Evolutionary conservation across 23 tunicate genomes (phyloP).

Genomic region (Trididemnum nubilum): DNA sequence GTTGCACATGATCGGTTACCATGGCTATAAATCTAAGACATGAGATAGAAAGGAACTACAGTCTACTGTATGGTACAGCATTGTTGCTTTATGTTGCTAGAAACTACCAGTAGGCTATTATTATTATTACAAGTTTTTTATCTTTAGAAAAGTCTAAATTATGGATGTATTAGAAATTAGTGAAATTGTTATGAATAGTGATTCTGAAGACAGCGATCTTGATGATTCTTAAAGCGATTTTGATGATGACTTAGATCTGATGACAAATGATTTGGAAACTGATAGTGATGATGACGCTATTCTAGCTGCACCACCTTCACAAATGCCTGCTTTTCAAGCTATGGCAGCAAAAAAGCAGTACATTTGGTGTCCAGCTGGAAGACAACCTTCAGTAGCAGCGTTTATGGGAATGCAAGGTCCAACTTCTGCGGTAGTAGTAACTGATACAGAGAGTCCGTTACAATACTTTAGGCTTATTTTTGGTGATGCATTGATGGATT

Average conservation of each 20-base stretch:
- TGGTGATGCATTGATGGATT: slow-evolving; percentile 1
- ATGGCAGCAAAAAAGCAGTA: not conserved
- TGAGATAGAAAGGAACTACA: too few species aligned
- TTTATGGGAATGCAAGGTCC: slow-evolving; percentile 23
- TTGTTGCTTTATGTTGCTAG: too few species aligned
- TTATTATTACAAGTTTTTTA: too few species aligned
- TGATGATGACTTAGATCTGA: not conserved
- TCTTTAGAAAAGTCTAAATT: too few species aligned
- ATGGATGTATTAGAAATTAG: too few species aligned
- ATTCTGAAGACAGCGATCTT: slow-evolving; percentile 14
- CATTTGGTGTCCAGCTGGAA: slow-evolving; percentile 1
- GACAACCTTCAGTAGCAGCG: slow-evolving; percentile 22
- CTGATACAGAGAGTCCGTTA: slow-evolving; percentile 8
- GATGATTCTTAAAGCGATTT: not conserved
- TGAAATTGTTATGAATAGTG: slow-evolving; percentile 9
- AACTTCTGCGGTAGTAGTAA: slow-evolving; percentile 1
- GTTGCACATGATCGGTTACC: too few species aligned
- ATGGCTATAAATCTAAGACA: too few species aligned
- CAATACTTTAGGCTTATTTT: slow-evolving; percentile 15
- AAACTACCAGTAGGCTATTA: too few species aligned
- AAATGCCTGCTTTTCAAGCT: not conserved
- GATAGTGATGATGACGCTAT: slow-evolving; percentile 19
- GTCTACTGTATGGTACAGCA: too few species aligned
- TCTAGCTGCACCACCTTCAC: slow-evolving; percentile 3
- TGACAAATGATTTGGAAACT: slow-evolving; percentile 2